A percentile compares a stretch with the other conserved stretches of the same genome.
Evolutionary conservation across 1,140 invertebrate species (phyloP).

Genomic region (Acromyrmex heyeri): DNA sequence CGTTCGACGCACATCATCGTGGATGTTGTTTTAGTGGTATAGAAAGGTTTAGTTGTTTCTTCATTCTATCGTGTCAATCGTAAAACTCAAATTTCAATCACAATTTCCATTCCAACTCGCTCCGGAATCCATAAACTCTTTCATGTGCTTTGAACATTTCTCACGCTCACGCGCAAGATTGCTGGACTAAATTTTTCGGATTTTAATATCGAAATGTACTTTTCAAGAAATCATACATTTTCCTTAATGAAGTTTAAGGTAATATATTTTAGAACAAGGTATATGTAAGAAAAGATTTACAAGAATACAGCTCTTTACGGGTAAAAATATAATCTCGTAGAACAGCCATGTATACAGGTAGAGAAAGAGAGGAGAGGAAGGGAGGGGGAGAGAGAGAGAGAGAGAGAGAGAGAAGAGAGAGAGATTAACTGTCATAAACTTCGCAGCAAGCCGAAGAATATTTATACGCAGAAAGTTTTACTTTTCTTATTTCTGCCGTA

Average conservation of each 20-base stretch:
- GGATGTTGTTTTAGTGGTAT: slow-evolving; percentile 7
- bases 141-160: slow-evolving; percentile 52
- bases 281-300: not conserved
- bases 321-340: not conserved
- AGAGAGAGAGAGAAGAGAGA: not conserved
- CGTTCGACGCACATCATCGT: slow-evolving; percentile 3
- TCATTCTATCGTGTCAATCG: slow-evolving; percentile 26
- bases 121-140: slow-evolving; percentile 55
- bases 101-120: slow-evolving; percentile 49
- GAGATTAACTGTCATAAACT: not conserved
- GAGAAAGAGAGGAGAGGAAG: not conserved
- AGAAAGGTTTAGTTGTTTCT: slow-evolving; percentile 24
- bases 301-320: not conserved
- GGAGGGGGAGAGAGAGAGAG: too few relatives aligned
- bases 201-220: slow-evolving; percentile 14
- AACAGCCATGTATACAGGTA: not conserved
- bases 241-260: not conserved
- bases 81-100: slow-evolving; percentile 69
- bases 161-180: slow-evolving; percentile 28
- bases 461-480: not conserved
- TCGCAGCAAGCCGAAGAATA: not conserved
- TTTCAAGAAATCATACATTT: not conserved
- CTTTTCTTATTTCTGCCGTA: not conserved
- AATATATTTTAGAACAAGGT: not conserved
- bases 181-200: not conserved